These are phyloP conservation scores for Euclidia mi DNA, from an alignment of 2,888 invertebrate species.

Conservation along the genomic window DNA sequence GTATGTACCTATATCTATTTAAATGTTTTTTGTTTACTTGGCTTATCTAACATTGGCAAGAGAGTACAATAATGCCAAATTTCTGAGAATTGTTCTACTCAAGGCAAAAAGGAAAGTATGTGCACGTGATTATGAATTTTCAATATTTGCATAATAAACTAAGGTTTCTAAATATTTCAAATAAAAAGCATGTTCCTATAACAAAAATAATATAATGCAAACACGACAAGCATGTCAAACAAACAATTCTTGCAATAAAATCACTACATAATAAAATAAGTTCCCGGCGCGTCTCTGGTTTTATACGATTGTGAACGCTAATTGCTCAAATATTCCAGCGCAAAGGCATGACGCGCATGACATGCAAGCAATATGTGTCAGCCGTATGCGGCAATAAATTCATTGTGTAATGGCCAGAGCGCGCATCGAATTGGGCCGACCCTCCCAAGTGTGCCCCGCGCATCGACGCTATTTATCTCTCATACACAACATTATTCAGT, in stretches of 20 bases:
- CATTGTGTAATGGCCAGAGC: constrained; percentile 85
- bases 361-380: constrained; percentile 85
- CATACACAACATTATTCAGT: constrained; percentile 69
- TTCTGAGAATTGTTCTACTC: no score
- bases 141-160: no score
- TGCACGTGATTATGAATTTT: no score
- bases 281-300: constrained; percentile 26
- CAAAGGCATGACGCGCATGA: constrained; percentile 65
- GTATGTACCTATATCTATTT: no score
- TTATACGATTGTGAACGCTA: constrained; percentile 55
- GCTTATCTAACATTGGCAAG: no score
- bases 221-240: neutral
- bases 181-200: neutral
- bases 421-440: constrained; percentile 85
- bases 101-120: no score
- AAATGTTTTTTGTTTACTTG: no score
- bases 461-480: constrained; percentile 67
- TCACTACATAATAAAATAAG: constrained; percentile 32
- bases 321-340: constrained; percentile 71
- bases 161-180: no score
- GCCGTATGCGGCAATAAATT: constrained; percentile 85
- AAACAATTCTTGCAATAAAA: constrained; percentile 15
- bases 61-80: no score
- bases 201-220: neutral
- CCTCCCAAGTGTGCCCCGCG: constrained; percentile 86